These are phyloP conservation scores for Burhinus oedicnemus DNA, from an alignment of 2,113 vertebrate genomes.

Conservation along the genomic window DNA sequence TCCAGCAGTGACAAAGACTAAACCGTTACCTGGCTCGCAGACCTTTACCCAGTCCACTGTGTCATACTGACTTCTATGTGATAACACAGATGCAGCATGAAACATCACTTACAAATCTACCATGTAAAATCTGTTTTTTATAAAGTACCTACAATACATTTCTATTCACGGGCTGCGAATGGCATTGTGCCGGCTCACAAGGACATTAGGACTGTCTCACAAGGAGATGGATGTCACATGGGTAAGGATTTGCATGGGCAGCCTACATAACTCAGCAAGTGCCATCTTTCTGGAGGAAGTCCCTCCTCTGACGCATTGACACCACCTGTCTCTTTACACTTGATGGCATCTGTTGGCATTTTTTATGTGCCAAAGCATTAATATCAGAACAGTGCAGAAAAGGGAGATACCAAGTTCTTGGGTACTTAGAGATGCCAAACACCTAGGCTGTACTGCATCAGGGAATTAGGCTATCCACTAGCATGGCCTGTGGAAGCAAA, in stretches of 20 bases:
- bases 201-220: slow-evolving; percentile 42
- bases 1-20: not conserved
- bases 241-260: slow-evolving; percentile 57
- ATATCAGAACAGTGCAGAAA: slow-evolving; percentile 34
- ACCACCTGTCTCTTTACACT: slow-evolving; percentile 73
- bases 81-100: not conserved
- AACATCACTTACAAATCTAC: not conserved
- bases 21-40: not conserved
- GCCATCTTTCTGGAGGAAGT: slow-evolving; percentile 73
- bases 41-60: not conserved
- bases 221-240: slow-evolving; percentile 44
- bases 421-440: not conserved
- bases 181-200: slow-evolving; percentile 10
- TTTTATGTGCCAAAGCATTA: slow-evolving; percentile 71
- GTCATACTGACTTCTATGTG: accelerated
- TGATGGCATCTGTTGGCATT: slow-evolving; percentile 75
- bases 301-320: slow-evolving; percentile 72
- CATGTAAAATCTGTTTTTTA: accelerated
- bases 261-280: slow-evolving; percentile 60
- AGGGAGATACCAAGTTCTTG: slow-evolving; percentile 25
- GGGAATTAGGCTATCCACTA: not conserved
- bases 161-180: not conserved
- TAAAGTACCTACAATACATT: not conserved
- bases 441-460: not conserved
- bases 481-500: not conserved